Evolutionary conservation across 2,113 vertebrate species (phyloP).

Genomic region (Mormyrus iriodes): DNA sequence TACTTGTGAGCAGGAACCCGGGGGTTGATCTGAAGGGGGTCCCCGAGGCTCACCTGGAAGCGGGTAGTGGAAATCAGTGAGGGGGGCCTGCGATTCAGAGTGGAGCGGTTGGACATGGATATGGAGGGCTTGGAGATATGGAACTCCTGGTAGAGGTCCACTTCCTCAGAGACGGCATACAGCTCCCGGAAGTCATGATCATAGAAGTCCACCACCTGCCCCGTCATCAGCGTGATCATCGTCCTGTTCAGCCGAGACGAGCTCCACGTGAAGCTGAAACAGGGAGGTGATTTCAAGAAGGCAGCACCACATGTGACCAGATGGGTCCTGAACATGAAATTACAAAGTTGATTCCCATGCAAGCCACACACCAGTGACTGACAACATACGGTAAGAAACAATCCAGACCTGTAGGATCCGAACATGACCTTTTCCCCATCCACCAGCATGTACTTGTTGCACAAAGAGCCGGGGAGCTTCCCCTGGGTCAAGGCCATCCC

Average conservation of each 20-base stretch:
- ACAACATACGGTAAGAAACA: neutral
- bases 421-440: constrained; percentile 89
- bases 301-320: neutral
- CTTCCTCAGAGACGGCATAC: constrained; percentile 80
- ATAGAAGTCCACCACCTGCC: constrained; percentile 82
- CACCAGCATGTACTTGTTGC: constrained; percentile 84
- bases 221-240: constrained; percentile 81
- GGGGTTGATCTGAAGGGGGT: constrained; percentile 33
- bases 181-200: constrained; percentile 87
- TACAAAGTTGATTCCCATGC: neutral
- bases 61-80: constrained; percentile 51
- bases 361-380: neutral
- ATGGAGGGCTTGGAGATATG: constrained; percentile 30
- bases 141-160: constrained; percentile 78
- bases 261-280: constrained; percentile 81
- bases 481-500: constrained; percentile 76
- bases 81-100: constrained; percentile 41
- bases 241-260: constrained; percentile 83
- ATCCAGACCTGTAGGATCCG: constrained; percentile 77
- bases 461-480: constrained; percentile 71
- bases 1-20: constrained; percentile 80
- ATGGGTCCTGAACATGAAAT: neutral
- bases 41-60: constrained; percentile 59
- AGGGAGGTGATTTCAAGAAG: neutral
- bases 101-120: constrained; percentile 31